Conservation (phyloP, 2,113 vertebrate species). For the Thalassoma bifasciatum region DNA sequence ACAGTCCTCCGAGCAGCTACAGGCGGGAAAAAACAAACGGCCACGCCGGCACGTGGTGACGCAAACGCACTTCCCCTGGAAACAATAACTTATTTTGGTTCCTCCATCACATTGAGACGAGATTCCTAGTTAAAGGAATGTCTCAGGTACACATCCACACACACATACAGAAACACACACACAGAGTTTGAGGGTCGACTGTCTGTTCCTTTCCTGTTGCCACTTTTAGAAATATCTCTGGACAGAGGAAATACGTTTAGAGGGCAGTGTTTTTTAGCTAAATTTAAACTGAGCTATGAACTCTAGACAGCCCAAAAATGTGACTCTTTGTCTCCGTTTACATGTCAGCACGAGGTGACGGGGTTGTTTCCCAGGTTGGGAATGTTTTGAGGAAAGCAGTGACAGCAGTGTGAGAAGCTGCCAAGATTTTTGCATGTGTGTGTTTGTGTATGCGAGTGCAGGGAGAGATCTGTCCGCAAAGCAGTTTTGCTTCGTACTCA, state of each 20-base stretch:
- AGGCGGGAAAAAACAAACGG: slow-evolving; percentile 60
- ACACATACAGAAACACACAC: slow-evolving; percentile 6
- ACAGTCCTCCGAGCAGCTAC: neutral
- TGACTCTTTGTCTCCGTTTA: slow-evolving; percentile 23
- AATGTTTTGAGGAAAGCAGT: slow-evolving; percentile 54
- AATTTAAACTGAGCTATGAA: slow-evolving; percentile 71
- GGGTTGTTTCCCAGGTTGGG: slow-evolving; percentile 50
- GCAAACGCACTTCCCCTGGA: slow-evolving; percentile 78
- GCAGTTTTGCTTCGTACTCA: no score
- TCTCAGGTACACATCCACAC: slow-evolving; percentile 28
- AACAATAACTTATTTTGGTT: slow-evolving; percentile 77
- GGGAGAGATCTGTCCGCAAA: neutral
- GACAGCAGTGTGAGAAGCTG: slow-evolving; percentile 26
- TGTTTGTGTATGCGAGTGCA: neutral
- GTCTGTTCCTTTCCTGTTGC: slow-evolving; percentile 54
- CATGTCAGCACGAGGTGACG: slow-evolving; percentile 3
- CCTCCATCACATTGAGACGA: slow-evolving; percentile 50
- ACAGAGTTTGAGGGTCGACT: slow-evolving; percentile 32
- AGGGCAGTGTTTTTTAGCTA: slow-evolving; percentile 54
- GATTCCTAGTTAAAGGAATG: slow-evolving; percentile 56
- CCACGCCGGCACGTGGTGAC: slow-evolving; percentile 69
- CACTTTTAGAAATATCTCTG: slow-evolving; percentile 66
- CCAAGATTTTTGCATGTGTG: neutral
- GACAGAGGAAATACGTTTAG: slow-evolving; percentile 59
- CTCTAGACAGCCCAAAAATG: slow-evolving; percentile 4